phyloP scores from a whole-genome alignment of 2,888 invertebrate species.

The Mellilla xanthometata region DNA sequence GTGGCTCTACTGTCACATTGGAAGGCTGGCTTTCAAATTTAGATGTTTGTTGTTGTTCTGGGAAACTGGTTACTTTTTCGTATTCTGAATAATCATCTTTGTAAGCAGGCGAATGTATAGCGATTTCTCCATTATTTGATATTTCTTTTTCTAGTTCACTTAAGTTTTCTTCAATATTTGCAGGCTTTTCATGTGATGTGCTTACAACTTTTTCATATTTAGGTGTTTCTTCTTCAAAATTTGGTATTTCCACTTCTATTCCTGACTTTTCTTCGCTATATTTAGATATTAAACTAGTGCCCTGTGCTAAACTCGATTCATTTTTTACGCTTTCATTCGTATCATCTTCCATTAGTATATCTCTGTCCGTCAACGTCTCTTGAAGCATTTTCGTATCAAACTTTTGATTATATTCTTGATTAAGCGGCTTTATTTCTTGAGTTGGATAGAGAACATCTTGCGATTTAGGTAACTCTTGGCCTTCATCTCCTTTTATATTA shows the following conservation, averaged over 20 bases:
- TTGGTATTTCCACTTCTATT: neutral
- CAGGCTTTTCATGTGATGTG: neutral
- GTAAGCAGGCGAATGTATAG: neutral
- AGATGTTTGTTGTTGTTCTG: neutral
- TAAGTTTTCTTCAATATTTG: neutral
- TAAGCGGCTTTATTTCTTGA: slow-evolving; percentile 59
- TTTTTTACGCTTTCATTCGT: slow-evolving; percentile 1
- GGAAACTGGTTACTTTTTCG: slow-evolving; percentile 1
- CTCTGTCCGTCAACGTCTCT: slow-evolving; percentile 14
- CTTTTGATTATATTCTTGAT: slow-evolving; percentile 31
- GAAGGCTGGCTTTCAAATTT: neutral
- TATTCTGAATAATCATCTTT: neutral
- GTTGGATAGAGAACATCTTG: slow-evolving; percentile 57
- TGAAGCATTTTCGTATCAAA: slow-evolving; percentile 8
- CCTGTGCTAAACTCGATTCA: slow-evolving; percentile 3
- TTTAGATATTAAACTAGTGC: neutral
- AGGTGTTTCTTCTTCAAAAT: slow-evolving; percentile 1
- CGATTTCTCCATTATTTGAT: slow-evolving; percentile 4
- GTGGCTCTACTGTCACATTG: neutral
- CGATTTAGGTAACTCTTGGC: slow-evolving; percentile 6
- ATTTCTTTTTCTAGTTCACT: neutral
- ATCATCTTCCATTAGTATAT: slow-evolving; percentile 6
- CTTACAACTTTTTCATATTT: neutral
- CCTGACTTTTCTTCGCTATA: neutral
- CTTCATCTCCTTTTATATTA: slow-evolving; percentile 22